A percentile compares a stretch with the other conserved stretches of the same genome.
These are phyloP conservation scores for Pygocentrus nattereri DNA, from an alignment of 2,797 vertebrate species.

Conservation along the genomic window DNA sequence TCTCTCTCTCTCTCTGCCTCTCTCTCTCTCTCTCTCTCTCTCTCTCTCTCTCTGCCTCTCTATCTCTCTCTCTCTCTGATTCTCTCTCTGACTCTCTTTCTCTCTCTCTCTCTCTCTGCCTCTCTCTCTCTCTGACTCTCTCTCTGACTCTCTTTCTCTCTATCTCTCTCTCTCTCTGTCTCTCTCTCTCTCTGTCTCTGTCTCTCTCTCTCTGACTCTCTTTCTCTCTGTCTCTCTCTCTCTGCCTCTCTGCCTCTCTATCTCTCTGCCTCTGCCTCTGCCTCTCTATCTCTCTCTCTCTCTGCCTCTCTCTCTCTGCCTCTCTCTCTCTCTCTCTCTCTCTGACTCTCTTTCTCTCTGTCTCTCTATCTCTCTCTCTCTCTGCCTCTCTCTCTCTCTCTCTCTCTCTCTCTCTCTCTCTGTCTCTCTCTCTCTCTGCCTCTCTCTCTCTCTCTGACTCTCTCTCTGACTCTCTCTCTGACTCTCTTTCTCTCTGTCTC, in stretches of 20 bases:
- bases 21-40: constrained; percentile 9
- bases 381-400: neutral
- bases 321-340: constrained; percentile 12
- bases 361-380: too few relatives aligned
- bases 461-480: too few relatives aligned
- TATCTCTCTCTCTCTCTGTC: too few relatives aligned
- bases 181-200: neutral
- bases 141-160: constrained; percentile 8
- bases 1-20: too few relatives aligned
- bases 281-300: too few relatives aligned
- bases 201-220: constrained; percentile 8
- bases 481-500: too few relatives aligned
- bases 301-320: constrained; percentile 1
- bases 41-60: constrained; percentile 12
- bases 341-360: constrained; percentile 8
- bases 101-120: constrained; percentile 4
- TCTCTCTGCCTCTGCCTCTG: too few relatives aligned
- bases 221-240: constrained; percentile 10
- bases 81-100: too few relatives aligned
- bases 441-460: constrained; percentile 24
- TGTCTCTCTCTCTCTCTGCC: constrained; percentile 1
- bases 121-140: constrained; percentile 12
- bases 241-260: constrained; percentile 18
- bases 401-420: constrained; percentile 16
- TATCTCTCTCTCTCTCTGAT: constrained; percentile 21